Evolutionary conservation across 2,113 vertebrate species (phyloP).

Genomic region (Pygoscelis antarcticus): DNA sequence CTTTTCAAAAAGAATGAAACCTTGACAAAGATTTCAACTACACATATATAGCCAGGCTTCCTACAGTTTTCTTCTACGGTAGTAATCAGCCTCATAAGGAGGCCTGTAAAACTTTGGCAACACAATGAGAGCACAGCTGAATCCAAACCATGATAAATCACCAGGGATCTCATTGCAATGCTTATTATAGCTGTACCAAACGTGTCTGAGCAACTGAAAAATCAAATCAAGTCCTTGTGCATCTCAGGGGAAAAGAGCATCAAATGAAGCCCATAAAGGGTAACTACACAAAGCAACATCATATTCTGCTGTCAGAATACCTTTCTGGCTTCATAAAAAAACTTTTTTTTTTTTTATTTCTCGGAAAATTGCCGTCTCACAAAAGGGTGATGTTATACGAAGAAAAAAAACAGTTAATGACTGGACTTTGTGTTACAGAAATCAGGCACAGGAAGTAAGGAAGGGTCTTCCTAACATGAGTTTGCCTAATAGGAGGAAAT

Average conservation of each 20-base stretch:
- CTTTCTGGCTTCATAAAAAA: not conserved
- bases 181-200: not conserved
- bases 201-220: not conserved
- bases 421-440: not conserved
- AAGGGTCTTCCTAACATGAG: not conserved
- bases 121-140: not conserved
- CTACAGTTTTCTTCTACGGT: not conserved
- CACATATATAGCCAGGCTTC: not conserved
- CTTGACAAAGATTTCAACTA: not conserved
- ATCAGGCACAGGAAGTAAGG: not conserved
- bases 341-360: fast-evolving
- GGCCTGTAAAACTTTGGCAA: slow-evolving; percentile 9
- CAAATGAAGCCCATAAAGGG: not conserved
- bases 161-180: not conserved
- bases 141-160: slow-evolving; percentile 2
- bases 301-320: not conserved
- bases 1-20: not conserved
- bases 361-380: not conserved
- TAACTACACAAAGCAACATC: not conserved
- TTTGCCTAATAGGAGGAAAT: not conserved
- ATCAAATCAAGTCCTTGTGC: not conserved
- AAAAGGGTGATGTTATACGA: not conserved
- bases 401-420: not conserved
- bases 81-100: slow-evolving; percentile 12
- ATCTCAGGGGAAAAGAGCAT: not conserved